Conservation (phyloP, 2,888 invertebrate genomes). For the Minunthozetes semirufus region DNA sequence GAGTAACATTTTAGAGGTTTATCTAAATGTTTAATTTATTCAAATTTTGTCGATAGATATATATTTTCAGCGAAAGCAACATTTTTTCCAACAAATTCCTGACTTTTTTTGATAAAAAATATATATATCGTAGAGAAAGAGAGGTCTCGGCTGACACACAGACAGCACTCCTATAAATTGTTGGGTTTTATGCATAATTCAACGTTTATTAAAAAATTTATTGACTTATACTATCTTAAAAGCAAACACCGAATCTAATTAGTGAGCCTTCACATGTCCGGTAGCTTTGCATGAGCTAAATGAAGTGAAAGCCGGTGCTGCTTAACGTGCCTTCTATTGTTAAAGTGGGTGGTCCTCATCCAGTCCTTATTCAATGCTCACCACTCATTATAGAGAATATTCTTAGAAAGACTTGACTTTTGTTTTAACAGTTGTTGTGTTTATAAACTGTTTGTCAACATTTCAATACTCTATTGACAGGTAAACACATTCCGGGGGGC, state of each 20-base stretch:
- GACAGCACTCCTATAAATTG: slow-evolving; percentile 7
- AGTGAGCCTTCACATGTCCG: slow-evolving; percentile 7
- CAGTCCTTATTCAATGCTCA: too few relatives aligned
- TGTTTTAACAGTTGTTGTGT: neutral
- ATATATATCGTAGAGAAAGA: neutral
- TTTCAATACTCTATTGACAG: slow-evolving; percentile 23
- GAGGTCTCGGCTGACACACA: neutral
- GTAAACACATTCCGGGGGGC: slow-evolving; percentile 37
- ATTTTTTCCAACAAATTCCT: neutral
- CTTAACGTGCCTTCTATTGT: neutral
- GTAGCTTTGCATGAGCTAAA: neutral
- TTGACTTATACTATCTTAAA: neutral
- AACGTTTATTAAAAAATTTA: neutral
- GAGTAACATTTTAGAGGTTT: neutral
- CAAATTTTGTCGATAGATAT: neutral
- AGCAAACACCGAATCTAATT: slow-evolving; percentile 13
- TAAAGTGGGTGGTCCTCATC: neutral
- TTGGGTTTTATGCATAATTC: neutral
- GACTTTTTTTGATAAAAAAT: neutral
- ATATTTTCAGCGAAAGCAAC: neutral
- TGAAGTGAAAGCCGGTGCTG: neutral
- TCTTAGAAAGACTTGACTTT: neutral
- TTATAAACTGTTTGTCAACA: neutral
- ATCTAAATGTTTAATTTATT: slow-evolving; percentile 6
- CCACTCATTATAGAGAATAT: neutral